Conservation (phyloP, 2,797 vertebrate species). For the Myripristis murdjan region DNA sequence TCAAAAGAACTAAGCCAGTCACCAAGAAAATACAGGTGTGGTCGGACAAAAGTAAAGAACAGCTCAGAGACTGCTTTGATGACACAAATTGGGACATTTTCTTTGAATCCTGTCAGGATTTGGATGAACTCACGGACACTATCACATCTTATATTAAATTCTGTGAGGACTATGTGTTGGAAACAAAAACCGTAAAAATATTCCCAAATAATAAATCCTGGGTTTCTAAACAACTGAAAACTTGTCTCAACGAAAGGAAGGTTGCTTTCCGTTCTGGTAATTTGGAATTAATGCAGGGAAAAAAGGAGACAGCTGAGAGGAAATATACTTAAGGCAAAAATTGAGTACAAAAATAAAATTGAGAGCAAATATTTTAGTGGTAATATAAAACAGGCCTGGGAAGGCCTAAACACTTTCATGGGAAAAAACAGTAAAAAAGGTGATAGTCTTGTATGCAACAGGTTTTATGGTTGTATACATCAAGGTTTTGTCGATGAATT, state of each 20-base stretch:
- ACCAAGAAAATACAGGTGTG: constrained; percentile 1
- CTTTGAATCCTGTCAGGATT: constrained; percentile 1
- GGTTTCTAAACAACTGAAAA: background rate
- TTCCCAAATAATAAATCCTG: constrained; percentile 2
- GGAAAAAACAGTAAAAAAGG: background rate
- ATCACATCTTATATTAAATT: background rate
- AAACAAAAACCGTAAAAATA: constrained; percentile 3
- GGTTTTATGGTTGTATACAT: too few species aligned
- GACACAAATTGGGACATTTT: constrained; percentile 4
- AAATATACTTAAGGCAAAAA: constrained; percentile 5
- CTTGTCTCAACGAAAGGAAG: constrained; percentile 26
- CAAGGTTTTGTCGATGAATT: background rate
- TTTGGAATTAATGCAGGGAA: constrained; percentile 1
- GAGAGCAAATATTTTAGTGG: background rate
- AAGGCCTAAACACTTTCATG: background rate
- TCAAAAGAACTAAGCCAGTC: constrained; percentile 10
- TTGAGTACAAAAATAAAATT: constrained; percentile 1
- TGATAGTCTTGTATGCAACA: background rate
- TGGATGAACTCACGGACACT: constrained; percentile 5
- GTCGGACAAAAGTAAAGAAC: background rate
- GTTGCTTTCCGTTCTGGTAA: background rate
- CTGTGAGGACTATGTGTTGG: background rate
- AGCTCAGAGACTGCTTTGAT: constrained; percentile 9
- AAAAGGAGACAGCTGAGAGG: constrained; percentile 4
- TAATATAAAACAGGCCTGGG: constrained; percentile 1